Percentiles rank a stretch among this genome's conserved stretches.
phyloP scores from a whole-genome alignment of 2,113 vertebrate genomes.

The Apodemus sylvaticus region DNA sequence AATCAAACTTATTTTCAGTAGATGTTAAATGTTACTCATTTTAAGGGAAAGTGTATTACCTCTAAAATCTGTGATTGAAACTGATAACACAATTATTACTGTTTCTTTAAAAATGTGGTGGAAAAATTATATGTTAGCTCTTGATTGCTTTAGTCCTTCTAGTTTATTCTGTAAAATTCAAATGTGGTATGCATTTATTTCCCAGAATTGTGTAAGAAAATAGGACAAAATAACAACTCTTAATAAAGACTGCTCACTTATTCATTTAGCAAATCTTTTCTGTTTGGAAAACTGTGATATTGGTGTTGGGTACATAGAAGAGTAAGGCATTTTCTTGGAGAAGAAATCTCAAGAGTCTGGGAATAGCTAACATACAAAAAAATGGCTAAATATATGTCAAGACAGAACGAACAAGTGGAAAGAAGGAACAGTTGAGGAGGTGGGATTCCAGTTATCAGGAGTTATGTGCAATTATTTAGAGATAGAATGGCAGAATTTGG shows the following conservation, averaged over 20 bases:
- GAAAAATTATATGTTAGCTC: neutral
- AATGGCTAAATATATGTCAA: neutral
- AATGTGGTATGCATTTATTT: neutral
- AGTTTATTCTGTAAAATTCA: neutral
- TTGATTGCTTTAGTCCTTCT: neutral
- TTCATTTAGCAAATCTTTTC: neutral
- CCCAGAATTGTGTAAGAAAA: neutral
- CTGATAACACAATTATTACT: neutral
- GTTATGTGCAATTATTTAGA: neutral
- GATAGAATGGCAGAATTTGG: neutral
- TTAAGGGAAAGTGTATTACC: neutral
- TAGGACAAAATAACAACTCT: neutral
- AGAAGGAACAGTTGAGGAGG: neutral
- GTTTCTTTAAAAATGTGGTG: neutral
- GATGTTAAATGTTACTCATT: slow-evolving; percentile 12
- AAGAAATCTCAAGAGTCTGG: neutral
- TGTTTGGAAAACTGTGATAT: neutral
- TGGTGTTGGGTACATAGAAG: neutral
- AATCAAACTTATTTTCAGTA: neutral
- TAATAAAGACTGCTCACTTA: neutral
- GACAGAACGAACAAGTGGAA: neutral
- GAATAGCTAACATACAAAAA: neutral
- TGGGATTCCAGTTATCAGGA: neutral
- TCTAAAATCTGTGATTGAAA: neutral
- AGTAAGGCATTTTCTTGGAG: neutral